These are phyloP conservation scores for Bombus haemorrhoidalis DNA, from an alignment of 1,140 invertebrate species.

Conservation along the genomic window DNA sequence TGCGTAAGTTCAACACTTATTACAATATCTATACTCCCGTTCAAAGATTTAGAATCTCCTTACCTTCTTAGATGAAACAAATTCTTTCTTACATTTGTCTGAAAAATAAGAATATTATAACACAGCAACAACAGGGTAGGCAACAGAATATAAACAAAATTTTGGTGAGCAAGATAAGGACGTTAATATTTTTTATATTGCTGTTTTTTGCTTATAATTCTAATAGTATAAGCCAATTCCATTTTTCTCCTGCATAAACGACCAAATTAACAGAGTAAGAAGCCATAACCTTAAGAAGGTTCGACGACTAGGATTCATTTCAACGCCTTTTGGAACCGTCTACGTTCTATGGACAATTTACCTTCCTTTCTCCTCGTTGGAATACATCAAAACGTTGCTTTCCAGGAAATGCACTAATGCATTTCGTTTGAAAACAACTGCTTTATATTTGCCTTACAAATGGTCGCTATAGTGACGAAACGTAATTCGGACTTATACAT, in stretches of 20 bases:
- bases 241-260: no score
- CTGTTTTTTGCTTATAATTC: no score
- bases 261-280: neutral
- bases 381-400: slow-evolving; percentile 15
- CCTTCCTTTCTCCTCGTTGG: slow-evolving; percentile 25
- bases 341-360: neutral
- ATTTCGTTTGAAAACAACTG: neutral
- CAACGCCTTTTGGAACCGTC: neutral
- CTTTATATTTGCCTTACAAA: neutral
- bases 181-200: no score
- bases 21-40: slow-evolving; percentile 13
- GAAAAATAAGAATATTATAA: no score
- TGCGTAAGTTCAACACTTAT: slow-evolving; percentile 11
- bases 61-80: no score
- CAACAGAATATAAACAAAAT: no score
- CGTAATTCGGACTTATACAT: neutral
- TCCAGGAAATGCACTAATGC: neutral
- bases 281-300: neutral
- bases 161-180: no score
- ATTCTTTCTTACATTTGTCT: no score
- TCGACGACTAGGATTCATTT: neutral
- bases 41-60: no score
- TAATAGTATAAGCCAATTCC: no score
- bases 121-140: no score
- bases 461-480: neutral